Base-by-base conservation (phyloP, 35 echinoderm and acorn worm species). In the Acanthaster planci region DNA sequence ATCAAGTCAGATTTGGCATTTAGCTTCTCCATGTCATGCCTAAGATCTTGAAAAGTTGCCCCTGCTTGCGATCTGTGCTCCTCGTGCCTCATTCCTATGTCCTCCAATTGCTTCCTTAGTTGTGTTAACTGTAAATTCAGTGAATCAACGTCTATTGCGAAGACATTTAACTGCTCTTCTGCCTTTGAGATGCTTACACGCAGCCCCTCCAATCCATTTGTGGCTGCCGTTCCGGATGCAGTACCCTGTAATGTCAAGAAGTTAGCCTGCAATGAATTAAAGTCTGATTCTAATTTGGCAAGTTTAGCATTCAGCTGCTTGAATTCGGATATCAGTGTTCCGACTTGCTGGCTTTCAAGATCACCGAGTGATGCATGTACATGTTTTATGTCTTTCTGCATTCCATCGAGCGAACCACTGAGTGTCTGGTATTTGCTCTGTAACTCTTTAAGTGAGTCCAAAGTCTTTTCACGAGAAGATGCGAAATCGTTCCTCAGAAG, bases 291-390 rank as follows among this genome's bases (percentile, higher is more conserved):
- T 72, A 93, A 37, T 37, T 54, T 76, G 67, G 86, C 76, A 84
- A 93, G 75, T 42, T 93, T 53, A 36, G 67, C 42, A 60, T 67
- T 78, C 26, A 93, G 80, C 59, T 84, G 87, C 56, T 89, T 85
- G n/a, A 64, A 26, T 37, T 47, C 77, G 47, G 40, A 19, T 29
- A 12, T 14, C 14, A 72, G 1, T 72, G 64, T 10, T 72, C 29
- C 26, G 23, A 72, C 64, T 36, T 29, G 18, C 10, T 34, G 64
- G 34, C 14, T 34, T 10, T 26, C 34, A 26, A 72, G 64, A 72
- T 72, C 64, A 19, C 30, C 64, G 14, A 72, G 2, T 72, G 64
- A 72, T 2, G 26, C 14, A 10, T 72, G 23, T 34, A 89, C 21
- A 18, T 47, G 7, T 42, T 39, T 50, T 30, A 37, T 52, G 1